Evolutionary conservation across 2,888 invertebrate species (phyloP).

Genomic region (Dimorphilus gyrociliatus): DNA sequence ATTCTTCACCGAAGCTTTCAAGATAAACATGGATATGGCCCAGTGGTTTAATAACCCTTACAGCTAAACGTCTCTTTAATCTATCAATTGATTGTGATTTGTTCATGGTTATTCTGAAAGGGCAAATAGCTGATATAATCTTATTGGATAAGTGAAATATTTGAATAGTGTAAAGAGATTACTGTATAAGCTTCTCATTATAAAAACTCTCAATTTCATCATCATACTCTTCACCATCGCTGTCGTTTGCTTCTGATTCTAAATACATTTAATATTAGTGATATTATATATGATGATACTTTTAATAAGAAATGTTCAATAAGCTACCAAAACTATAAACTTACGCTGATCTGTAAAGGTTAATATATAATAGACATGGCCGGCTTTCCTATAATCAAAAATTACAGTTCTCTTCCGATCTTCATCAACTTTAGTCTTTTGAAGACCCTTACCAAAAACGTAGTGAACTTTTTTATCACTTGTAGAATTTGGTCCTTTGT

Average conservation of each 20-base stretch:
- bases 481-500: slow-evolving; percentile 21
- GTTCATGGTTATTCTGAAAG: slow-evolving; percentile 1
- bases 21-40: slow-evolving; percentile 4
- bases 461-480: slow-evolving; percentile 25
- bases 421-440: slow-evolving; percentile 9
- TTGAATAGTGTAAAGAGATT: too few relatives aligned
- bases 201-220: too few relatives aligned
- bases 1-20: too few relatives aligned
- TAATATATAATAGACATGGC: slow-evolving; percentile 20
- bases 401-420: slow-evolving; percentile 2
- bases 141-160: too few relatives aligned
- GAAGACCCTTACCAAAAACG: slow-evolving; percentile 25
- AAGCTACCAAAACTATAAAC: too few relatives aligned
- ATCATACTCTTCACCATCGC: too few relatives aligned
- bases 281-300: neutral
- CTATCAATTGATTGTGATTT: neutral
- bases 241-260: too few relatives aligned
- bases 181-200: too few relatives aligned
- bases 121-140: too few relatives aligned
- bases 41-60: slow-evolving; percentile 2
- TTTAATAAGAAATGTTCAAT: too few relatives aligned
- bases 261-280: neutral
- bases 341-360: slow-evolving; percentile 14
- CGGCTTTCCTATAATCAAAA: slow-evolving; percentile 9
- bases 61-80: slow-evolving; percentile 1